Base-by-base conservation (phyloP, 2,797 vertebrate genomes). In the Aphelocoma californica region DNA sequence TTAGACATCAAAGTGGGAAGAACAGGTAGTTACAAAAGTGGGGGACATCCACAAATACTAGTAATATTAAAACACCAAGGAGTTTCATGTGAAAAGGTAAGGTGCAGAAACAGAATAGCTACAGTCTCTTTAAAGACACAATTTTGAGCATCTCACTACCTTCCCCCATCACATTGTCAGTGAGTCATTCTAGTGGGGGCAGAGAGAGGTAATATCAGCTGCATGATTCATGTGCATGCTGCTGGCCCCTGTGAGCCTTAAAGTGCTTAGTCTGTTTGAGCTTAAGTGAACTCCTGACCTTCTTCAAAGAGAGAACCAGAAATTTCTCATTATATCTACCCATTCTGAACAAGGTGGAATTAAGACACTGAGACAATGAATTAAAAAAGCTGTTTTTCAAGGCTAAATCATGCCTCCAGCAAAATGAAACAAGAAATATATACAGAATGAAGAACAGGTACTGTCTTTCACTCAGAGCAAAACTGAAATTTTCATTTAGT, bases 401-500 rank as follows among this genome's bases (percentile, higher is more conserved):
- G 56, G 62, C 19, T 92, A 92, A 95, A 90, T 77, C 64, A 70
- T 50, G 94, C 94, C 83, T 79, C 18, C 18, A 92, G 93, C 56
- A 95, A 93, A 84, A 81, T 66, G 12, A 36, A 88, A 54, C 4
- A 70, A 93, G 82, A 94, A 87, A 90, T 83, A 83, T 47, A 88
- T 21, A 70, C 23, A 58, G 44, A 86, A 83, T 0, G 7, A 91
- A 90, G 93, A 91, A 95, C 24, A 93, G 47, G 66, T 78, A 74
- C 13, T 75, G 75, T 56, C 83, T 92, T 94, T 92, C 81, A 93
- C 60, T 92, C 57, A 79, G 28, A 67, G 9, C 16, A 86, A n/a
- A 96, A 72, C n/a, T 84, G 58, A 88, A 92, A 94, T 42, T 81
- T 94, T 92, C 57, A 64, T 96, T 94, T 87, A 82, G 60, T 86